Evolutionary conservation across 2,797 vertebrate genomes (phyloP), one percentile per base, ranked within the genome.

Genomic region (Heterohyrax brucei): DNA sequence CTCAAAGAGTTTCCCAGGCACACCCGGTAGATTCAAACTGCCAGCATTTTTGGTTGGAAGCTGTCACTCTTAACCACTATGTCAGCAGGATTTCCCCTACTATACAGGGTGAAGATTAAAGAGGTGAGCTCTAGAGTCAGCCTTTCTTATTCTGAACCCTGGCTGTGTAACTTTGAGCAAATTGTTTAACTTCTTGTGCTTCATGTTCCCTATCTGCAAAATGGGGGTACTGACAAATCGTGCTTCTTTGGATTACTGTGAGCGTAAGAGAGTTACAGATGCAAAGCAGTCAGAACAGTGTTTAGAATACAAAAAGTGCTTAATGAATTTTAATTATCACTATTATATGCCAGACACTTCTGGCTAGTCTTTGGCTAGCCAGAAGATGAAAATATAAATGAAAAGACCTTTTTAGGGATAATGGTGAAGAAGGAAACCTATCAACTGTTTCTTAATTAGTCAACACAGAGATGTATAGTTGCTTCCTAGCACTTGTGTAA

Each of bases 391-490:
- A 95, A 64, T 14, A 85, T 0, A 76, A 48, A 48, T 85, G 21
- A 68, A 85, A 91, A 96, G 21, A 86, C 77, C 14, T 56, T 79
- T 78, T 70, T 82, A 89, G 39, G n/a, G 68, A 73, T 62, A 12
- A 87, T 30, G 46, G 30, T 56, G 33, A 80, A 82, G 50, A 90
- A 64, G 5, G 56, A 81, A 66, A 44, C n/a, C 3, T 61, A 53
- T 46, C 73, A 80, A 84, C n/a, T 84, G 33, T 48, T 83, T 81
- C 5, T 48, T 48, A 95, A 82, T 61, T n/a, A 79, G 46, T 81
- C 19, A 53, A 53, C 30, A 62, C 22, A 70, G 50, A 68, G 48
- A 9, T 59, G 62, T 3, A 44, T 16, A 64, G 21, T 10, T 70
- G 26, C 12, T 39, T 89, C 84, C 82, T 62, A 82, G n/a, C 16